Evolutionary conservation across 2,888 invertebrate species (phyloP).

Genomic region (Branchipolynoe longqiensis): DNA sequence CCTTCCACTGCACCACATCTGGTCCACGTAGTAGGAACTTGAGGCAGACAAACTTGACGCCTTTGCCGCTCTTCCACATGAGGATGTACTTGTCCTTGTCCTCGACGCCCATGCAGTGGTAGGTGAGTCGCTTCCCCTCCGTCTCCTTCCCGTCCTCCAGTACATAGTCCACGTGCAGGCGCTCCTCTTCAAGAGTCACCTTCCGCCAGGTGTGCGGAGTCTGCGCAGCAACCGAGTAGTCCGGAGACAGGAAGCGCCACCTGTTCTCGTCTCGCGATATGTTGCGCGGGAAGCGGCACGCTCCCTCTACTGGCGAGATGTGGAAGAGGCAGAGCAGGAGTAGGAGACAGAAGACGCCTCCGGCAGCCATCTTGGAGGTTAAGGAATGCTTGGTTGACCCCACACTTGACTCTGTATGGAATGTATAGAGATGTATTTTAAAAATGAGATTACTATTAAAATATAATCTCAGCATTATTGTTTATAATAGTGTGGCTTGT

Average conservation of each 20-base stretch:
- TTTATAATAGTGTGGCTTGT: no score
- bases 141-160: neutral
- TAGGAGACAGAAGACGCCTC: neutral
- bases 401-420: no score
- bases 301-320: neutral
- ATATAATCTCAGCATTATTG: no score
- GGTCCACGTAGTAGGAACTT: neutral
- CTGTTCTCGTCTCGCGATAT: neutral
- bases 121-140: conserved; percentile 6
- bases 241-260: conserved; percentile 48
- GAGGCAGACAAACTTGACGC: conserved; percentile 25
- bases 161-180: conserved; percentile 16
- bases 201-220: conserved; percentile 25
- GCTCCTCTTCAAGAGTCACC: conserved; percentile 5
- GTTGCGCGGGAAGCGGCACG: conserved; percentile 21
- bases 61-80: neutral
- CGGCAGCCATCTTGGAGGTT: neutral
- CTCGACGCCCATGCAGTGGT: conserved; percentile 25
- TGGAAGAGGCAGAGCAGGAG: neutral
- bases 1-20: conserved; percentile 38
- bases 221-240: neutral
- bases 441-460: no score
- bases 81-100: conserved; percentile 16
- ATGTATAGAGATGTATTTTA: no score
- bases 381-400: no score